Conservation (phyloP, 2,113 vertebrate genomes). For the Triplophysa rosa region DNA sequence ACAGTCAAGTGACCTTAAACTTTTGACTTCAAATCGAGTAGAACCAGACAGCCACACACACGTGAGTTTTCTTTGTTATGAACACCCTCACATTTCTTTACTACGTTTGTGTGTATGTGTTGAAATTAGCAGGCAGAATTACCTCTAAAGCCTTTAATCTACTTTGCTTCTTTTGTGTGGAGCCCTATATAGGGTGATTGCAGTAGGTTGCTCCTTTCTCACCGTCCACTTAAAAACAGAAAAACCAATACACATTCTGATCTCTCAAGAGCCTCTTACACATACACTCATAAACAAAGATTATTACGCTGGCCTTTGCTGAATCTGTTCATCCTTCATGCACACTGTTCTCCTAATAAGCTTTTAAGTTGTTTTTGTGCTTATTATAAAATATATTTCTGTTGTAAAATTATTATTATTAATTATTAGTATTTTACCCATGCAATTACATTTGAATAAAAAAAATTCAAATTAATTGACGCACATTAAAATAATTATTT, state of each 20-base stretch:
- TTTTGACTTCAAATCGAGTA: too few relatives aligned
- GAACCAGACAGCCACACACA: too few relatives aligned
- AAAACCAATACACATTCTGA: constrained; percentile 1
- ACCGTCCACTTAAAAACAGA: not conserved
- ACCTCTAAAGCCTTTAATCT: constrained; percentile 56
- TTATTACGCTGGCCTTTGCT: not conserved
- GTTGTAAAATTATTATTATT: too few relatives aligned
- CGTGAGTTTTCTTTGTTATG: not conserved
- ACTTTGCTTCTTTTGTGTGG: constrained; percentile 53
- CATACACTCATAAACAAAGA: not conserved
- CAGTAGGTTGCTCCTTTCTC: constrained; percentile 44
- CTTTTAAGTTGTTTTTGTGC: too few relatives aligned
- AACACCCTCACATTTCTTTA: not conserved
- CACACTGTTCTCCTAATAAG: too few relatives aligned
- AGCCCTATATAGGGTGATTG: constrained; percentile 16
- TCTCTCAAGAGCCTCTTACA: not conserved
- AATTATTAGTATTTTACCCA: too few relatives aligned
- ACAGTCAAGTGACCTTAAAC: too few relatives aligned
- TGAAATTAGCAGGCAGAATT: constrained; percentile 53
- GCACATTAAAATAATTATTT: too few relatives aligned
- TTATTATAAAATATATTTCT: not conserved
- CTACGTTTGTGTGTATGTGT: constrained; percentile 1
- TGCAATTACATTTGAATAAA: too few relatives aligned
- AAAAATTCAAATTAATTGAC: too few relatives aligned
- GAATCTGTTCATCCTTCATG: too few relatives aligned